Evolutionary conservation across 2,888 invertebrate genomes (phyloP).

Genomic region (Phortica magna): DNA sequence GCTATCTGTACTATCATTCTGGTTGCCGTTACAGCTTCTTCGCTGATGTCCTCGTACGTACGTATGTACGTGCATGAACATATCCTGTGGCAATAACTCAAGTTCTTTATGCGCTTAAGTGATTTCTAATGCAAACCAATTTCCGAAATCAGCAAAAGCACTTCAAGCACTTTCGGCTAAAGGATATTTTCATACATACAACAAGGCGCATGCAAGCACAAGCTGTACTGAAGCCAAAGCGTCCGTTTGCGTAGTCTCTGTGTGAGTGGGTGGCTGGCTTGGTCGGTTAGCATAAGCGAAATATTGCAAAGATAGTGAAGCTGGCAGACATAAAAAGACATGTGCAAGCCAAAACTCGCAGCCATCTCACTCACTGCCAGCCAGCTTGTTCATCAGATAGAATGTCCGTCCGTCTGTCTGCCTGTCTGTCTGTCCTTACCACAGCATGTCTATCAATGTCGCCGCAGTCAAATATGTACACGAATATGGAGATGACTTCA

Average conservation of each 20-base stretch:
- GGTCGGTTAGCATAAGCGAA: too few species aligned
- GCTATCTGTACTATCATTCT: not conserved
- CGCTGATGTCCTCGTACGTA: not conserved
- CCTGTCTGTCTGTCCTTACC: not conserved
- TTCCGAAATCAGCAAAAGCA: conserved; percentile 72
- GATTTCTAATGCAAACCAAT: conserved; percentile 73
- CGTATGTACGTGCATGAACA: conserved; percentile 39
- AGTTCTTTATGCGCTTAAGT: conserved; percentile 72
- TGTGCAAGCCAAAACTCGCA: not conserved
- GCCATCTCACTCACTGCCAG: not conserved
- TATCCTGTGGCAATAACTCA: conserved; percentile 71
- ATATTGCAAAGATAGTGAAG: not conserved
- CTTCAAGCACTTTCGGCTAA: conserved; percentile 65
- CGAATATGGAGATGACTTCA: conserved; percentile 38
- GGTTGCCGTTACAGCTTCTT: not conserved
- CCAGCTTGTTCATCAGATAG: too few species aligned
- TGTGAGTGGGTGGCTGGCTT: conserved; percentile 2
- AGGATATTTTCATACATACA: conserved; percentile 53
- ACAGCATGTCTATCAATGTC: not conserved
- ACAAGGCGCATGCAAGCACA: conserved; percentile 19
- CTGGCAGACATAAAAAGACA: not conserved
- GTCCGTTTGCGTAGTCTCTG: conserved; percentile 48
- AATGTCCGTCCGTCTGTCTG: not conserved
- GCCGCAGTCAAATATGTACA: not conserved
- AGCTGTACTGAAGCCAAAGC: conserved; percentile 28